Base-by-base conservation (phyloP, 2,797 vertebrate genomes). In the Mionectes olivaceus region DNA sequence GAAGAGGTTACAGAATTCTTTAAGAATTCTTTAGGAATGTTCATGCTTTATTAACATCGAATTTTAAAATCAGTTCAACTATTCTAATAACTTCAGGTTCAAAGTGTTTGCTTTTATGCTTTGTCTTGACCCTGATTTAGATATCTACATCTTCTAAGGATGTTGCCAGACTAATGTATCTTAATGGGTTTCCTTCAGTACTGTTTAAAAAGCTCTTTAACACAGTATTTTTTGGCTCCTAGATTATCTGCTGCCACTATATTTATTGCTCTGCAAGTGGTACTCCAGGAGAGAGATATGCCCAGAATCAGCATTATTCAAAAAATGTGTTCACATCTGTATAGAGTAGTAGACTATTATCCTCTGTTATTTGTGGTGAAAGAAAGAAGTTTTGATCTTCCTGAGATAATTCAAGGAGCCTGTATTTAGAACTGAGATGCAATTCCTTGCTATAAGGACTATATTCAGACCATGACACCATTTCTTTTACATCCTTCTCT, bases 401-500 rank as follows among this genome's bases (percentile, higher is more conserved):
- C 52, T 76, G 74, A 87, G 50, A 46, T 87, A 81, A 65, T 5
- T 81, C 56, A 87, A 93, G 33, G 46, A 86, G 74, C 49, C 49
- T 79, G 30, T 87, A 61, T 73, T 88, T 91, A 88, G 33, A 92
- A 89, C 30, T 69, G 89, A 91, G 82, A 91, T 53, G 71, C 23
- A 91, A 85, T 83, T 94, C 39, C 59, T 91, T 87, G 63, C 56
- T 93, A 80, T 30, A 71, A 95, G 84, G 49, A 65, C 86, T 90
- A 27, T 74, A 91, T 79, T 75, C 82, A 91, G 92, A 81, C 69
- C 90, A 87, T 25, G 16, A 91, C 61, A 76, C 25, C 33, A 90
- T 77, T 91, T 88, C 44, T 85, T 90, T 92, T 49, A 64, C 59
- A 83, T 95, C 30, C 87, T 91, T 91, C 79, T 96, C 93, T 89